A percentile compares a stretch with the other conserved stretches of the same genome.
Conservation (phyloP, 2,113 vertebrate genomes). For the Apodemus speciosus region DNA sequence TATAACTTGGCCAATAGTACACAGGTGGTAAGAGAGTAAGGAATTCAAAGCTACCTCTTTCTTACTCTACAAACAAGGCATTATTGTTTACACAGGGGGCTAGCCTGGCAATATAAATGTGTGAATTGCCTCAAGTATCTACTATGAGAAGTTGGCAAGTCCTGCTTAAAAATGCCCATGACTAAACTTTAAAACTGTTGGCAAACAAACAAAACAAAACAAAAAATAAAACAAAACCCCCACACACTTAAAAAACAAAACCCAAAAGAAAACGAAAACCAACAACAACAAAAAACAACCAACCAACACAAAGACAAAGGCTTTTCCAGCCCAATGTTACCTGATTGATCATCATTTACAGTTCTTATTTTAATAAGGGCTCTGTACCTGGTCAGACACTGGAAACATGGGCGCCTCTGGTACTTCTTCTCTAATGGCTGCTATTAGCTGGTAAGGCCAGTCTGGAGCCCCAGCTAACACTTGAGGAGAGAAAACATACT, state of each 20-base stretch:
- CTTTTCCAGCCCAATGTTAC: not conserved
- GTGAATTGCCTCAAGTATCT: not conserved
- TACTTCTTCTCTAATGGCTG: not conserved
- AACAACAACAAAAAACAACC: not conserved
- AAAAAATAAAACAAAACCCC: not conserved
- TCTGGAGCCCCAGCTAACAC: not conserved
- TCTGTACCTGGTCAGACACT: not conserved
- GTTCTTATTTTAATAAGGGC: constrained; percentile 3
- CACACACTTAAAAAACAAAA: not conserved
- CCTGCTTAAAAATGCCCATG: not conserved
- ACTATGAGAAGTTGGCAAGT: not conserved
- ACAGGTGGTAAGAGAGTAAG: not conserved
- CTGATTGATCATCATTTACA: not conserved
- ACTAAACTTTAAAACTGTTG: not conserved
- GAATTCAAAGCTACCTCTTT: not conserved
- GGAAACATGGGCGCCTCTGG: not conserved
- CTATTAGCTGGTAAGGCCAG: not conserved
- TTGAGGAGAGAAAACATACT: not conserved
- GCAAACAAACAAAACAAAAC: not conserved
- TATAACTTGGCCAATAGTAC: not conserved
- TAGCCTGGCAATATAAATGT: not conserved
- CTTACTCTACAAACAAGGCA: not conserved
- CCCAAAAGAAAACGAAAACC: too few species aligned
- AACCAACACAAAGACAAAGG: not conserved
- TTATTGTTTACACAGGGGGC: not conserved